Evolutionary conservation across 2,888 invertebrate species (phyloP).

Genomic region (Blera fallax): DNA sequence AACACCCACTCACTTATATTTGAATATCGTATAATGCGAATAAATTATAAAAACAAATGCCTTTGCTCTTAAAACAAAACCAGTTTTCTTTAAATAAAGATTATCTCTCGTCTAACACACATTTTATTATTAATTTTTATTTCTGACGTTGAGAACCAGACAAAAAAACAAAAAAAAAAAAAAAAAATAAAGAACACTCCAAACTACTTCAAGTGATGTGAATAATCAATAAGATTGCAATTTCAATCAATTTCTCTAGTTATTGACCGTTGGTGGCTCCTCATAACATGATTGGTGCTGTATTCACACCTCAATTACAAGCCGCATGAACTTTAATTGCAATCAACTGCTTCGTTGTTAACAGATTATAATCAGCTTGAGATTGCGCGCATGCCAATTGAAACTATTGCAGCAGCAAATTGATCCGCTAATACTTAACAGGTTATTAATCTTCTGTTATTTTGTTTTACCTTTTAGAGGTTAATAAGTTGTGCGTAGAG

Average conservation of each 20-base stretch:
- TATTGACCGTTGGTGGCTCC: not conserved
- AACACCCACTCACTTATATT: conserved; percentile 36
- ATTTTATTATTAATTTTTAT: conserved; percentile 12
- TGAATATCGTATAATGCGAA: conserved; percentile 34
- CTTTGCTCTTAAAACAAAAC: conserved; percentile 21
- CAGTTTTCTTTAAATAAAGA: conserved; percentile 28
- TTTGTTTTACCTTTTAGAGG: not conserved
- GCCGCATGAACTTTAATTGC: conserved; percentile 43
- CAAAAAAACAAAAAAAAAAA: not conserved
- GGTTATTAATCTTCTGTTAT: conserved; percentile 28
- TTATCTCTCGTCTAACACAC: conserved; percentile 20
- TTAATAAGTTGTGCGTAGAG: not conserved
- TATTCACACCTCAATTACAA: conserved; percentile 29
- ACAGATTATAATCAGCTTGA: conserved; percentile 32
- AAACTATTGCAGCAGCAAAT: conserved; percentile 21
- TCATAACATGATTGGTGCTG: not conserved
- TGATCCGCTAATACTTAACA: conserved; percentile 28
- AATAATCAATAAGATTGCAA: conserved; percentile 4
- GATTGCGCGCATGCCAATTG: conserved; percentile 19
- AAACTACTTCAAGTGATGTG: not conserved
- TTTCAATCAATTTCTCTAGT: not conserved
- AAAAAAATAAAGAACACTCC: not conserved
- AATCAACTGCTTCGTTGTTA: conserved; percentile 6
- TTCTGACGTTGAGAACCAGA: not conserved
- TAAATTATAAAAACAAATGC: conserved; percentile 28